Conservation (phyloP, 2,113 vertebrate species). For the Tretioscincus oriximinensis region DNA sequence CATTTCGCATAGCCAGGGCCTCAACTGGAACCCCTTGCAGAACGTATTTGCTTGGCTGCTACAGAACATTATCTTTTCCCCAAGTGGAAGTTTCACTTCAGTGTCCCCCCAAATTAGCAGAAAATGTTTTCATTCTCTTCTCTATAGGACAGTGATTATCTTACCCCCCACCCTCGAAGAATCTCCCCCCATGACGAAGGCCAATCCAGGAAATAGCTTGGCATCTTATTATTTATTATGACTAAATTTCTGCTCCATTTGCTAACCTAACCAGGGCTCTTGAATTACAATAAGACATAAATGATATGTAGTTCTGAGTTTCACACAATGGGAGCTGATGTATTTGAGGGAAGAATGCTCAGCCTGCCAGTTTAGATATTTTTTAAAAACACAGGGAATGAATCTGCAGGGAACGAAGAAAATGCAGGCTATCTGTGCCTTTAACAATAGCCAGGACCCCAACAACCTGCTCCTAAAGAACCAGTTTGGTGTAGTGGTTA, state of each 20-base stretch:
- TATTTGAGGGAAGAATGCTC: background rate
- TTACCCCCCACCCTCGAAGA: background rate
- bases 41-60: background rate
- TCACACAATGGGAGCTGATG: background rate
- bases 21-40: background rate
- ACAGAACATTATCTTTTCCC: background rate
- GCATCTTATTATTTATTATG: conserved; percentile 1
- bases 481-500: no score
- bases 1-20: background rate
- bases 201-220: background rate
- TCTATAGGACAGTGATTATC: background rate
- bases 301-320: background rate
- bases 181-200: background rate
- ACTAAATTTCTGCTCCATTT: background rate
- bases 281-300: background rate
- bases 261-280: background rate
- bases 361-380: background rate
- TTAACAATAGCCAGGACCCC: no score
- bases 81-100: background rate
- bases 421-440: background rate
- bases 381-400: background rate
- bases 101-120: background rate
- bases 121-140: background rate
- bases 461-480: no score
- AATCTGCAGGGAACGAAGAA: background rate